Percentiles rank a stretch among this genome's conserved stretches.
phyloP scores from a whole-genome alignment of 2,797 vertebrate genomes.

The Limosa lapponica region DNA sequence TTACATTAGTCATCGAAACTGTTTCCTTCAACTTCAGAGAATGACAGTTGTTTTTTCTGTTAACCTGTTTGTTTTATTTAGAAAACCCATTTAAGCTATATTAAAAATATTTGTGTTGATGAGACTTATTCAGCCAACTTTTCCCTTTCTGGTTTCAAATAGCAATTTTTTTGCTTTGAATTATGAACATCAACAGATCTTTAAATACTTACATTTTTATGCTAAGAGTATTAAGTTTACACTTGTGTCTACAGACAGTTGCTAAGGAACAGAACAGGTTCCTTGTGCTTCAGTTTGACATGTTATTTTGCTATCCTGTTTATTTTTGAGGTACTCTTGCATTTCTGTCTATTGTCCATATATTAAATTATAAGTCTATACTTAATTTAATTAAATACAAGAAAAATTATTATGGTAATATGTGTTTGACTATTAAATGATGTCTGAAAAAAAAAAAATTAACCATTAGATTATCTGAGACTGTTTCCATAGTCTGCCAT shows the following conservation, averaged over 20 bases:
- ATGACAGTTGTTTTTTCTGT: background rate
- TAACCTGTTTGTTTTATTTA: background rate
- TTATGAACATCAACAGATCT: background rate
- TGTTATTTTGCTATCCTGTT: background rate
- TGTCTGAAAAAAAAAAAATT: slow-evolving; percentile 2
- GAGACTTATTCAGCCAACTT: background rate
- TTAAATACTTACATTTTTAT: background rate
- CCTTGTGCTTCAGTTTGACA: background rate
- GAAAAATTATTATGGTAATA: background rate
- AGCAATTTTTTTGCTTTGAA: background rate
- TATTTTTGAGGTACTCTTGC: background rate
- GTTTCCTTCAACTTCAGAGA: background rate
- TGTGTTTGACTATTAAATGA: slow-evolving; percentile 20
- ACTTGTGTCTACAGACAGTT: background rate
- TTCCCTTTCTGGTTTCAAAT: background rate
- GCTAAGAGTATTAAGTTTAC: background rate
- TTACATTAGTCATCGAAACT: background rate
- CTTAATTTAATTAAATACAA: background rate
- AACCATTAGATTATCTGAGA: background rate
- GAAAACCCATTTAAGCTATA: background rate
- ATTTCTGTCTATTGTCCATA: background rate
- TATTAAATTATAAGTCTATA: background rate
- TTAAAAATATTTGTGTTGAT: background rate
- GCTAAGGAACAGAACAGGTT: background rate
- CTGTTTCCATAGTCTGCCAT: background rate